Base-by-base conservation (phyloP, 2,888 invertebrate species). In the Trichogramma evanescens region DNA sequence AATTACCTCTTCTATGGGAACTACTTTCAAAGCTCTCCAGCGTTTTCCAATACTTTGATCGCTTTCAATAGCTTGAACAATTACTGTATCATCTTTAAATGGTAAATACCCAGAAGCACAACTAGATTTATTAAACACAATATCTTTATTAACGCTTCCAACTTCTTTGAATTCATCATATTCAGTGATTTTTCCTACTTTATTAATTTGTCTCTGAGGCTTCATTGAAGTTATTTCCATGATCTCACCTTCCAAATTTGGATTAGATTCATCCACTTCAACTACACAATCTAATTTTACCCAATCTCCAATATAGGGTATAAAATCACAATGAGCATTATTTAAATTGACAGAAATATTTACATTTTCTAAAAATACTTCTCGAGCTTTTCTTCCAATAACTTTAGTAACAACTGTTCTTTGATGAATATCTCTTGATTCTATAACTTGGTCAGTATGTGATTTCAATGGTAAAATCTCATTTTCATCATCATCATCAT, bases 11-110 rank as follows among this genome's bases (percentile, higher is more conserved):
- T 60, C 57, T 2, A 71, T 63, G 51, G 79, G 79, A 54, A 76
- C 70, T 10, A 82, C 71, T 54, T 78, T 80, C 56, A 88, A 70
- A 0, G 86, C 86, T 66, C 89, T 80, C 87, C 87, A 84, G 52
- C 76, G 75, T 59, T 78, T 82, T 59, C 77, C 82, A 8, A 70
- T 67, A 10, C 80, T 81, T 79, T 87, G 86, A 67, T 85, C 83
- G 73, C 89, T 89, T 78, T 91, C 91, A 68, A 91, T 87, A 2
- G 85, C 82, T 72, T 90, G 87, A 5, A 83, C 82, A 58, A 82
- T 72, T 4, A 88, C 88, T 74, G 82, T 81, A 68, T 87, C 86
- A 8, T 87, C 86, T 55, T 83, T 70, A 48, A 78, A 73, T 0
- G 88, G 84, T 44, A 80, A 71, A 63, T 82, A 80, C 0, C 83